Base-by-base conservation (phyloP, 2,888 invertebrate species). In the Trypoxylon attenuatum region DNA sequence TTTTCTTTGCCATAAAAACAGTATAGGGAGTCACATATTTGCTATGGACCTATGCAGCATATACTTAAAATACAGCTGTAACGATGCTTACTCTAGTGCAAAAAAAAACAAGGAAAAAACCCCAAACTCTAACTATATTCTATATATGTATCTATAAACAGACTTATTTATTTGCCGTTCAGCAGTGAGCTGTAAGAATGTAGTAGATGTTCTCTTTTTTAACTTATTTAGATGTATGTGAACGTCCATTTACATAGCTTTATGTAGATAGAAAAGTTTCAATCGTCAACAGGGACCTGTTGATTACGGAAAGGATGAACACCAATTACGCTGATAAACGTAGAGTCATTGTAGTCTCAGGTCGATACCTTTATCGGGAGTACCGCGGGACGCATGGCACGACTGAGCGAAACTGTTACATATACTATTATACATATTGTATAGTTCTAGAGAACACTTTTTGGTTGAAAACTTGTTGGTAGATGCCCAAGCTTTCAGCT, bases 361-460 rank as follows among this genome's bases (percentile, higher is more conserved):
- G 68, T 73, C 64, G 56, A 63, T 59, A 77, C 70, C 57, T 66
- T 57, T 19, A 59, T n/a, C 61, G 57, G 55, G 71, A 66, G 61
- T 66, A 73, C 71, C 61, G 67, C 69, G 71, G 63, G 71, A 72
- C 79, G 69, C 78, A 65, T 83, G 84, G 82, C 78, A 82, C 69
- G 84, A 85, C 85, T 84, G 85, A 86, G 79, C 81, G 82, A 81
- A 82, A 84, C 84, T 82, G 84, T 85, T 85, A 81, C 84, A 83
- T 84, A 85, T 85, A 84, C 85, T 84, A 84, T 84, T 85, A 83
- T 85, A 85, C n/a, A n/a, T n/a, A n/a, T n/a, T n/a, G n/a, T 84
- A 84, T 84, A 83, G 79, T 83, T 82, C 69, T 84, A 82, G 79
- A 70, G 69, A 77, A 77, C 71, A 78, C 71, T 63, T 74, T 69